Evolutionary conservation across 23 tunicate genomes (phyloP).

Genomic region (Diplosoma virens): DNA sequence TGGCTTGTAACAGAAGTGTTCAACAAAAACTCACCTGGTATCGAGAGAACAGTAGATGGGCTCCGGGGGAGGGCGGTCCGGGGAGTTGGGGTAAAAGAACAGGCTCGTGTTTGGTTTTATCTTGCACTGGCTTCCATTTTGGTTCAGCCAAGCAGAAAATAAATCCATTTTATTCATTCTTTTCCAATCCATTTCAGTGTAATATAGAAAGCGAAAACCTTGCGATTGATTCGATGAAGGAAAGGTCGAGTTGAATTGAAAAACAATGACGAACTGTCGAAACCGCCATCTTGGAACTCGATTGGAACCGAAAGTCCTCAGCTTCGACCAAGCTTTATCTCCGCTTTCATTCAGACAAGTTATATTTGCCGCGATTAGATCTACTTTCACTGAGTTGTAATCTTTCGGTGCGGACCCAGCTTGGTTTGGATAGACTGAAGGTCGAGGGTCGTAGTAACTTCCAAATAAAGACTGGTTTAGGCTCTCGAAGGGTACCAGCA

Average conservation of each 20-base stretch:
- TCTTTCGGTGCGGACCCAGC: neutral
- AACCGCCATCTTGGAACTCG: conserved; percentile 8
- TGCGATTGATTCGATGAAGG: neutral
- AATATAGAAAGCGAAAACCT: conserved; percentile 1
- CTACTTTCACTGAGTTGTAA: neutral
- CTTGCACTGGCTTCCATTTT: conserved; percentile 28
- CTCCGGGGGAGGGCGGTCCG: conserved; percentile 63
- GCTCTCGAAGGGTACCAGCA: no score
- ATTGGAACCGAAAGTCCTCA: conserved; percentile 4
- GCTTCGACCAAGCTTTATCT: neutral
- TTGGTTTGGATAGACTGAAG: neutral
- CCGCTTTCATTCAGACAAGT: neutral
- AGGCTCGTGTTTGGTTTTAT: conserved; percentile 46
- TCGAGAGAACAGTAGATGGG: conserved; percentile 70
- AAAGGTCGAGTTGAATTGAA: neutral
- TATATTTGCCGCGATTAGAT: neutral
- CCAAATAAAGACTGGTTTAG: no score
- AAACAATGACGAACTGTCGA: neutral
- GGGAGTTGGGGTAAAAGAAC: conserved; percentile 48
- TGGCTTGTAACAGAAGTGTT: neutral
- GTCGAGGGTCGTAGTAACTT: no score
- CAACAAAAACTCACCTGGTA: conserved; percentile 47
- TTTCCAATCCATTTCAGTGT: conserved; percentile 2
- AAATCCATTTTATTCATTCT: neutral
- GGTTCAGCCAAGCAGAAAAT: conserved; percentile 34